Evolutionary conservation across 2,113 vertebrate genomes (phyloP).

Genomic region (Melanotaenia duboulayi): DNA sequence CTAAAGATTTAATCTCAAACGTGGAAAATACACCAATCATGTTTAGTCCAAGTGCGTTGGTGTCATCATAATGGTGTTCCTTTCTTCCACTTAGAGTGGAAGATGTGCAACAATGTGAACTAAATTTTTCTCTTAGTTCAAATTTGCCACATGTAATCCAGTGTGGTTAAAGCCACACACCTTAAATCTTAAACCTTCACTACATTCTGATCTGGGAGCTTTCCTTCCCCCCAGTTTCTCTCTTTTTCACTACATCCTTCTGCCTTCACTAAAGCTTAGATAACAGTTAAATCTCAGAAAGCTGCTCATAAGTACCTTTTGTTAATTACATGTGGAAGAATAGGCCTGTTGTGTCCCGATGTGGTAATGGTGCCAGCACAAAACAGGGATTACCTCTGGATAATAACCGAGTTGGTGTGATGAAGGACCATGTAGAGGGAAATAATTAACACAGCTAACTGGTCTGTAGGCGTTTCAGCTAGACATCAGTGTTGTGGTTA

Average conservation of each 20-base stretch:
- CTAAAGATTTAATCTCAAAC: too few species aligned
- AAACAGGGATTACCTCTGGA: constrained; percentile 69
- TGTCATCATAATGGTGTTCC: not conserved
- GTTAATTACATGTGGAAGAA: constrained; percentile 74
- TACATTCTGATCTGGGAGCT: constrained; percentile 16
- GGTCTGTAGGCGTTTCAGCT: constrained; percentile 32
- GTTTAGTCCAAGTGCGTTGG: too few species aligned
- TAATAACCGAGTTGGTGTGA: constrained; percentile 60
- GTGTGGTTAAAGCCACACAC: constrained; percentile 9
- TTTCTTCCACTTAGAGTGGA: not conserved
- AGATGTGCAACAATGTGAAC: not conserved
- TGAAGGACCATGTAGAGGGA: constrained; percentile 50
- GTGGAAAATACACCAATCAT: not conserved
- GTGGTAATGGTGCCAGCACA: constrained; percentile 66
- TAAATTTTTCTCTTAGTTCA: not conserved
- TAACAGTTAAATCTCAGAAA: constrained; percentile 68
- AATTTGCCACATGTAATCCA: not conserved
- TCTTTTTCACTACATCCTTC: constrained; percentile 31
- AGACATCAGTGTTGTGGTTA: constrained; percentile 31
- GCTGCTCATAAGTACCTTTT: constrained; percentile 65
- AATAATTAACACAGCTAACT: constrained; percentile 70
- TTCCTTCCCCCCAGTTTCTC: constrained; percentile 24
- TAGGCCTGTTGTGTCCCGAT: constrained; percentile 67
- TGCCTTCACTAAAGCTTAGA: constrained; percentile 52
- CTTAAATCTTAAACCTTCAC: constrained; percentile 10